Conservation (phyloP, 2,888 invertebrate species). For the Chrysotoxum bicinctum region DNA sequence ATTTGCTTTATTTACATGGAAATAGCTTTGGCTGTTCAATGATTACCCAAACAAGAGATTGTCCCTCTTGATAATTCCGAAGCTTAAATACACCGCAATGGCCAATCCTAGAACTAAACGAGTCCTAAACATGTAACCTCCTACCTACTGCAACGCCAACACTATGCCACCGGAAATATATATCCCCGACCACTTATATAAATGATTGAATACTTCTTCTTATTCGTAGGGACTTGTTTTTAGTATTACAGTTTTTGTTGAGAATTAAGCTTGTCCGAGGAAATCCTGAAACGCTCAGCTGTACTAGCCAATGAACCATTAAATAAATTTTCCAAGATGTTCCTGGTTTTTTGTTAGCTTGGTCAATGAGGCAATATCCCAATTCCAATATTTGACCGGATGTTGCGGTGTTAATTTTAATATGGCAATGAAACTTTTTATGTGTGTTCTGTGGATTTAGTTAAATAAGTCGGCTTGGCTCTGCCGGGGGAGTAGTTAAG, state of each 20-base stretch:
- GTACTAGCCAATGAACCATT: constrained; percentile 58
- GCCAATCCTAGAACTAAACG: constrained; percentile 37
- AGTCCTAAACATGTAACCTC: constrained; percentile 49
- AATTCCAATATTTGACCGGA: background rate
- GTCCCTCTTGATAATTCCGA: constrained; percentile 17
- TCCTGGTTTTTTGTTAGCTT: background rate
- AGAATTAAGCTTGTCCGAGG: background rate
- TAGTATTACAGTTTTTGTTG: constrained; percentile 21
- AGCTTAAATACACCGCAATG: background rate
- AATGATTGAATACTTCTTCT: constrained; percentile 54
- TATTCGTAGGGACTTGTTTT: constrained; percentile 30
- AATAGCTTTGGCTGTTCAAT: constrained; percentile 65
- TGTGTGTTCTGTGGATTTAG: constrained; percentile 29
- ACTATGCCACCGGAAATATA: constrained; percentile 25
- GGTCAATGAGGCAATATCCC: constrained; percentile 31
- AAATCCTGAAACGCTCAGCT: constrained; percentile 21
- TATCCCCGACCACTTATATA: constrained; percentile 58
- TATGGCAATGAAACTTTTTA: constrained; percentile 54
- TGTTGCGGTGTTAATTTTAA: constrained; percentile 46
- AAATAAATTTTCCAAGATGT: constrained; percentile 22
- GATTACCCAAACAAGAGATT: constrained; percentile 62
- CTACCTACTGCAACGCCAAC: background rate
- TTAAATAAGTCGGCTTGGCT: background rate
- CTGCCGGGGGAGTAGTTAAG: background rate
- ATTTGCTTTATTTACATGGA: constrained; percentile 64